Conservation (phyloP, 2,113 vertebrate genomes). For the Morphnarchus princeps region DNA sequence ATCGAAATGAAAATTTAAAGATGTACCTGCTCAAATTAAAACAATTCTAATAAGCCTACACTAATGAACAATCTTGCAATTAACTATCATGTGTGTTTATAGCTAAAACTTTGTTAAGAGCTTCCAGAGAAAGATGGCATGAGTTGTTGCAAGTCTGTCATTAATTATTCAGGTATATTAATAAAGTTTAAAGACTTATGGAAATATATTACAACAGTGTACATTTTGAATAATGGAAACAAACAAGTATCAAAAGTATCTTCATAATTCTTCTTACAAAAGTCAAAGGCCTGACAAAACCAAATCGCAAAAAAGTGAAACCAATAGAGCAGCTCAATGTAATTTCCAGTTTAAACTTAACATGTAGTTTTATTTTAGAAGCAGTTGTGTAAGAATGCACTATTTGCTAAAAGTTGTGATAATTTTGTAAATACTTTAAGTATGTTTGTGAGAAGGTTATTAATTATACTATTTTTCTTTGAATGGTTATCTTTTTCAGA, state of each 20-base stretch:
- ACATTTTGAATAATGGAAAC: background rate
- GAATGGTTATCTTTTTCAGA: background rate
- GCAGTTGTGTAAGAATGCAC: background rate
- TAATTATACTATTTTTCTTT: background rate
- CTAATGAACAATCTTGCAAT: background rate
- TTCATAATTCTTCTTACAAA: background rate
- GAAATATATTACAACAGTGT: background rate
- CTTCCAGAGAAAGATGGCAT: background rate
- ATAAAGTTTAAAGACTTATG: background rate
- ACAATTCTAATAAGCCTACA: background rate
- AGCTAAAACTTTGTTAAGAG: background rate
- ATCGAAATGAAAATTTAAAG: background rate
- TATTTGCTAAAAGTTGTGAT: background rate
- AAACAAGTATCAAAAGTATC: background rate
- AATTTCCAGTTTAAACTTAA: background rate
- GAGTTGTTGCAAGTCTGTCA: background rate
- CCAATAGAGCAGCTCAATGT: background rate
- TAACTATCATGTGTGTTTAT: background rate
- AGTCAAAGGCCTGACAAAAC: background rate
- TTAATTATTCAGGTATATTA: background rate
- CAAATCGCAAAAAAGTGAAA: background rate
- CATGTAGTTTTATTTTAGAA: background rate
- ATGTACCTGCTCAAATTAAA: background rate
- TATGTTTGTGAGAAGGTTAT: background rate
- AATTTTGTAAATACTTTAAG: background rate